phyloP scores from a whole-genome alignment of 2,888 invertebrate species.

The Heliconius charithonia region DNA sequence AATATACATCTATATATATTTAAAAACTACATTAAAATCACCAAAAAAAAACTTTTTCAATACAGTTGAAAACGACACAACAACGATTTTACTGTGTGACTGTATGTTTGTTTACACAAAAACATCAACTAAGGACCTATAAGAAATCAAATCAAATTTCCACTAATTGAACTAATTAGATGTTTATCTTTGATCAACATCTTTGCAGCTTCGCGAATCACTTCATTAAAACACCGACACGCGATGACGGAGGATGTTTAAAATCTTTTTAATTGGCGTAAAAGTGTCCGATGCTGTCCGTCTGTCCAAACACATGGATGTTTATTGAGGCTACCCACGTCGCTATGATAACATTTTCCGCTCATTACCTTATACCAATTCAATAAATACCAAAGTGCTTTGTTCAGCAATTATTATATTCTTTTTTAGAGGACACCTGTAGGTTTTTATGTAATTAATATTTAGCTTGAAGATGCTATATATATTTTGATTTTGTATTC shows the following conservation, averaged over 20 bases:
- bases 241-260: conserved; percentile 52
- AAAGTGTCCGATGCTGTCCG: conserved; percentile 51
- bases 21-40: too few species aligned
- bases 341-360: conserved; percentile 74
- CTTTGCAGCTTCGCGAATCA: conserved; percentile 36
- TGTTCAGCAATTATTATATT: conserved; percentile 76
- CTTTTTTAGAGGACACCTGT: conserved; percentile 49
- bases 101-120: not conserved
- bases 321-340: conserved; percentile 68
- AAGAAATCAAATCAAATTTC: not conserved
- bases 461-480: not conserved
- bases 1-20: too few species aligned
- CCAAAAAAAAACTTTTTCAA: too few species aligned
- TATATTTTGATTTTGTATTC: conserved; percentile 14
- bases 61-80: too few species aligned
- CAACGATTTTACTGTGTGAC: too few species aligned
- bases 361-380: conserved; percentile 76
- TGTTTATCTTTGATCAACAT: conserved; percentile 29
- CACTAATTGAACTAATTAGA: conserved; percentile 34
- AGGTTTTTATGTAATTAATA: conserved; percentile 28
- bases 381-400: conserved; percentile 77
- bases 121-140: not conserved
- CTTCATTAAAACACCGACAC: conserved; percentile 35
- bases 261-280: conserved; percentile 58
- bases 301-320: conserved; percentile 44